phyloP scores from a whole-genome alignment of 2,797 vertebrate species.

The Columba guinea region DNA sequence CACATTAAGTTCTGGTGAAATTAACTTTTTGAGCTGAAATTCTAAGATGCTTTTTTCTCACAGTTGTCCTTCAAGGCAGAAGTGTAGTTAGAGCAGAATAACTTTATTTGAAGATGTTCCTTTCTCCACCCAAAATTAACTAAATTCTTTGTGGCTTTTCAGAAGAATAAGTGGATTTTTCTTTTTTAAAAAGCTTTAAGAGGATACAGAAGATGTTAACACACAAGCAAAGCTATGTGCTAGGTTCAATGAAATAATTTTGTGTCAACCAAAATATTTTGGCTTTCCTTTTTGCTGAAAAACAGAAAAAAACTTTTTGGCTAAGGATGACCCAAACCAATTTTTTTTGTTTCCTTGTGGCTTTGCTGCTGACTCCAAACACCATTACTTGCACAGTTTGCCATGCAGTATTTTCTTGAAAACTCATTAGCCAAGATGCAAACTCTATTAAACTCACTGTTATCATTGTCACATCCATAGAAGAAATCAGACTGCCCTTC shows the following conservation, averaged over 20 bases:
- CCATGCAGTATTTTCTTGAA: constrained; percentile 1
- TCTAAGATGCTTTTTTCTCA: not conserved
- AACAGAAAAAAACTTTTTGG: not conserved
- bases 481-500: not conserved
- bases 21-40: not conserved
- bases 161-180: not conserved
- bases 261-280: constrained; percentile 6
- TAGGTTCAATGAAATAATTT: not conserved
- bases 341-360: constrained; percentile 38
- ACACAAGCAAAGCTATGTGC: not conserved
- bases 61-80: not conserved
- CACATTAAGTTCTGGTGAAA: not conserved
- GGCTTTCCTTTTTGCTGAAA: constrained; percentile 44
- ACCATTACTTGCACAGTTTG: constrained; percentile 24
- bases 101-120: not conserved
- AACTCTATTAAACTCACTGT: constrained; percentile 12
- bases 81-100: not conserved
- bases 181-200: not conserved
- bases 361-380: constrained; percentile 40
- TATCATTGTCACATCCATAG: not conserved
- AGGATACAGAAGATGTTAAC: not conserved
- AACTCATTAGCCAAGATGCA: constrained; percentile 3
- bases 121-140: not conserved
- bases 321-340: not conserved
- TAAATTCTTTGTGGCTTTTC: not conserved